Percentiles rank a stretch among this genome's conserved stretches.
Evolutionary conservation across 2,888 invertebrate genomes (phyloP).

Genomic region (Lagria hirta): DNA sequence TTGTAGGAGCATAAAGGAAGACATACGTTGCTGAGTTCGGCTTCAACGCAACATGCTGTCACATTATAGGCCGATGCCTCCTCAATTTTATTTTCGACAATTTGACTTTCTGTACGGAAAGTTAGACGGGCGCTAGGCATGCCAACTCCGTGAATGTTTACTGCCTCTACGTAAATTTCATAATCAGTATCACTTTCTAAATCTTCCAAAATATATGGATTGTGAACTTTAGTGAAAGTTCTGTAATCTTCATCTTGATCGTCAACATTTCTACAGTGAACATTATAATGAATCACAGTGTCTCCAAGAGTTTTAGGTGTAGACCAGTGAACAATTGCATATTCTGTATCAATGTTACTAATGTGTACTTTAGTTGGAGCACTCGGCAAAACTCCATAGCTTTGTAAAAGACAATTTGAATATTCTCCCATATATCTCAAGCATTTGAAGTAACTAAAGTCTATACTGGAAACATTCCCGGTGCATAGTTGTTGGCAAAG

Average conservation of each 20-base stretch:
- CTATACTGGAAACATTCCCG: slow-evolving; percentile 75
- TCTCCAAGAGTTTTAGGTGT: slow-evolving; percentile 70
- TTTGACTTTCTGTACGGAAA: slow-evolving; percentile 71
- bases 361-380: slow-evolving; percentile 70
- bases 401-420: slow-evolving; percentile 79
- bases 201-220: slow-evolving; percentile 75
- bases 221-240: slow-evolving; percentile 56
- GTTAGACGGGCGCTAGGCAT: slow-evolving; percentile 74
- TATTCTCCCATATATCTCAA: slow-evolving; percentile 80
- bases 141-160: slow-evolving; percentile 77
- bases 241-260: slow-evolving; percentile 51
- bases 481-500: slow-evolving; percentile 76
- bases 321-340: slow-evolving; percentile 78
- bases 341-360: slow-evolving; percentile 73
- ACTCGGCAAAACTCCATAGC: slow-evolving; percentile 80
- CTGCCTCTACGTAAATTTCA: slow-evolving; percentile 78
- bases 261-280: slow-evolving; percentile 51
- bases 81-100: slow-evolving; percentile 63
- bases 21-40: slow-evolving; percentile 68
- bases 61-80: slow-evolving; percentile 71
- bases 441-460: slow-evolving; percentile 84
- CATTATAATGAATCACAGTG: slow-evolving; percentile 62
- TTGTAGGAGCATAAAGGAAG: slow-evolving; percentile 80
- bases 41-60: slow-evolving; percentile 74
- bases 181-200: slow-evolving; percentile 74